Percentiles rank a stretch among this genome's conserved stretches.
phyloP scores from a whole-genome alignment of 37 sponge, comb jelly and placozoan genomes.

The Tethya wilhelma region DNA sequence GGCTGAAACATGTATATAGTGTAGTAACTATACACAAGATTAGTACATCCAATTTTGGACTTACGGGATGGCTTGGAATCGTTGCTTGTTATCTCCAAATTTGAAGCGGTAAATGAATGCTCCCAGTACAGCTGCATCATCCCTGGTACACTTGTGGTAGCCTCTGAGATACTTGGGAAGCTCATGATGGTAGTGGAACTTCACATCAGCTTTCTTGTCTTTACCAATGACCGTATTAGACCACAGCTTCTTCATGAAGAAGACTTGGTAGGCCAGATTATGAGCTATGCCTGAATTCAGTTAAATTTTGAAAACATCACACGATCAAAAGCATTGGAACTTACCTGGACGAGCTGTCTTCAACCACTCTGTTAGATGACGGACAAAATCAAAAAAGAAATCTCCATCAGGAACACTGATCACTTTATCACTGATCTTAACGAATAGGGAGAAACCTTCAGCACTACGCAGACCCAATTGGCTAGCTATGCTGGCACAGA shows the following conservation, averaged over 20 bases:
- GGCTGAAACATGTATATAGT: conserved; percentile 53
- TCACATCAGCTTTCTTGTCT: conserved; percentile 84
- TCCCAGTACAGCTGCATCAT: conserved; percentile 79
- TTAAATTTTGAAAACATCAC: too few relatives aligned
- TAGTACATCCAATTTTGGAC: too few relatives aligned
- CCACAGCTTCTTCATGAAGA: conserved; percentile 99
- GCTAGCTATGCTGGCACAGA: conserved; percentile 78
- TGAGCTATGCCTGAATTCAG: conserved; percentile 14
- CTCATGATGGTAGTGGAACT: conserved; percentile 97
- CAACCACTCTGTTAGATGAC: conserved; percentile 94
- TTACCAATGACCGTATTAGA: conserved; percentile 83
- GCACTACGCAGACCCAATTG: conserved; percentile 73
- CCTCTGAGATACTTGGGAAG: conserved; percentile 96
- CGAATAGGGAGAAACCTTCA: conserved; percentile 93
- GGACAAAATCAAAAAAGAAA: conserved; percentile 97
- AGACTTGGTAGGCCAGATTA: conserved; percentile 82
- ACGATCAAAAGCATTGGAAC: too few relatives aligned
- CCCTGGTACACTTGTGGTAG: conserved; percentile 89
- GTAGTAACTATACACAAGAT: neutral
- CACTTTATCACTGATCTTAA: conserved; percentile 94
- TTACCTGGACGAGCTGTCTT: conserved; percentile 65
- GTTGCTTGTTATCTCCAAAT: conserved; percentile 79
- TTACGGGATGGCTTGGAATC: conserved; percentile 76
- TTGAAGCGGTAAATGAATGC: conserved; percentile 85
- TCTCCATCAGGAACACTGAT: conserved; percentile 98